Evolutionary conservation across 2,113 vertebrate species (phyloP), one percentile per base, ranked within the genome.

Genomic region (Brachyhypopomus occidentalis): DNA sequence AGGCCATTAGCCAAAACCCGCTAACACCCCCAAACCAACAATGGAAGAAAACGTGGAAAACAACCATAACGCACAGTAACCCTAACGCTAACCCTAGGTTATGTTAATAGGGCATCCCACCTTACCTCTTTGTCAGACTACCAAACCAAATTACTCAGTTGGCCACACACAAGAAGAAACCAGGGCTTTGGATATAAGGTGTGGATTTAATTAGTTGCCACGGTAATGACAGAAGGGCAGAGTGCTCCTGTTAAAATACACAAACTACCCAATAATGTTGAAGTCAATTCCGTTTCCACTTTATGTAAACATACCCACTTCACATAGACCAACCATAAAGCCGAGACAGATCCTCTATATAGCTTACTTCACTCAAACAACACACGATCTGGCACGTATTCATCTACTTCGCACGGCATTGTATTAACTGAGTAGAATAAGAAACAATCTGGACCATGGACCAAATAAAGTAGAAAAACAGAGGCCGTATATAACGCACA

Each of bases 21-120:
- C 85, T 75, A 81, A 72, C 69, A 78, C 62, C 60, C 59, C 81
- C 72, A 84, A 86, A 82, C 88, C 83, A 87, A 88, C 84, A 86
- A 67, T n/a, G 69, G 72, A 66, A 67, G 80, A 71, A 86, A 76
- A 66, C n/a, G 48, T 66, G 58, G 71, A 71, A 72, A 81, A 78
- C 72, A 70, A 76, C 79, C 72, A 75, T 59, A 38, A 60, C 80
- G 23, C 75, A 80, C 70, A 77, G 79, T 30, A 30, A 30, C 30
- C 3, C 3, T 30, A 30, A 30, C 30, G 1, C 3, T 30, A 30
- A 30, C 30, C 30, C 30, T 30, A 30, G 30, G 30, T 30, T 30
- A 30, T 30, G 72, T 77, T 85, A 83, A 84, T 79, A 78, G 77
- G 73, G 9, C 7, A 14, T 14, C 1, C 9, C 45, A 52, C 7